Base-by-base conservation (phyloP, 2,888 invertebrate genomes). In the Toxonevra muliebris region DNA sequence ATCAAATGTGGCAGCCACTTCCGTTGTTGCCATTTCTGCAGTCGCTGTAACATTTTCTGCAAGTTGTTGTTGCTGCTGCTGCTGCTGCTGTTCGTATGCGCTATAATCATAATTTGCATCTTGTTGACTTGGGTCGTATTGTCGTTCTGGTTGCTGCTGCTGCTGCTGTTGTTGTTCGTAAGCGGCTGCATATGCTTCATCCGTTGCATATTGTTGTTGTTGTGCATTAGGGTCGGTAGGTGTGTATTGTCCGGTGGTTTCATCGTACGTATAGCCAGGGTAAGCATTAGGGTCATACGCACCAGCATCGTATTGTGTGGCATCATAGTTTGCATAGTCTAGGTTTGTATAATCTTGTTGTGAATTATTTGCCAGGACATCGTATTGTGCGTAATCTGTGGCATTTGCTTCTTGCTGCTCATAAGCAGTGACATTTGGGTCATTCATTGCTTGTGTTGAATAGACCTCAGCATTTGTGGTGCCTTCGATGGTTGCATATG, bases 221-320 rank as follows among this genome's bases (percentile, higher is more conserved):
- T 61, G 13, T 12, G 66, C 76, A 67, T 72, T 74, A 5, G 79
- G 76, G 74, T 82, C 80, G 62, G 79, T 77, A 65, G 83, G 80
- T 45, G 79, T 78, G 41, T 81, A 83, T 69, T 82, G 78, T 10
- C 82, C 82, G 9, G 77, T 82, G 17, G 79, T 69, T 73, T 83
- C 82, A 42, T 81, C 81, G 72, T 84, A 85, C 68, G 80, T 80
- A 66, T 84, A 85, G 41, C 83, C 82, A 20, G 82, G 80, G 73
- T 84, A 84, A 45, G 78, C 76, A 65, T 76, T 82, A 41, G 80
- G 77, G 75, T 81, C 84, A 71, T 82, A 82, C 30, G 73, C 72
- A 19, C 71, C 72, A 53, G 70, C 71, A 67, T 71, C 72, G 65
- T 82, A 83, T 48, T 82, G 79, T 9, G 77, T 65, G 2, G 79